Base-by-base conservation (phyloP, 2,113 vertebrate species). In the Dromas ardeola region DNA sequence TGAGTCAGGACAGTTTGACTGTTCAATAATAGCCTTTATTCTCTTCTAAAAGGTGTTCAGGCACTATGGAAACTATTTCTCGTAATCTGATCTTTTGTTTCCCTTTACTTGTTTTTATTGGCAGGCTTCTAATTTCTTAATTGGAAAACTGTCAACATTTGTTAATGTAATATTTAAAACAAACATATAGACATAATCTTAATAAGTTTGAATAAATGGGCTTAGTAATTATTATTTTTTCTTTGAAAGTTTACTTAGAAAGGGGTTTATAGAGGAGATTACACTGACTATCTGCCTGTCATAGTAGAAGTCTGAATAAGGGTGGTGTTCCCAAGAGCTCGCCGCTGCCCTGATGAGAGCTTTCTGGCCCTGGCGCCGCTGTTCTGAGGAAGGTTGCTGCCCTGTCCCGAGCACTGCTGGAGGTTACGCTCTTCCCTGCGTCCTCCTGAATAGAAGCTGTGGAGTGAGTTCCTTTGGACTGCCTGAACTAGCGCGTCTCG, bases 101-200 rank as follows among this genome's bases (percentile, higher is more conserved):
- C 40, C 12, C 6, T 88, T 77, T 93, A 42, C 61, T 95, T 94
- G 50, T 93, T 97, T 93, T 93, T 96, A 95, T 96, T 95, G 95
- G 88, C 90, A 96, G 83, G 40, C 76, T 97, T 93, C 77, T 96
- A 77, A 88, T 93, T 95, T 96, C 92, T 96, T 96, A 95, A 95
- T 52, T 96, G 96, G 92, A 95, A 95, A 87, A 81, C 61, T 66
- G 80, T 92, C 81, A 91, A 72, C 65, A 50, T 85, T 95, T 95
- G 47, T 95, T 97, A 95, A 95, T 85, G 80, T 91, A 97, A 94
- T 72, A 92, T 86, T 92, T 86, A 49, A 81, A 93, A 85, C 82
- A 81, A 90, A 81, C 50, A 56, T 25, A 90, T 25, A 66, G 50
- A 84, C 63, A 61, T 92, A 89, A 90, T 81, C 42, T 71, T 84